Base-by-base conservation (phyloP, 2,888 invertebrate species). In the Hedya salicella region DNA sequence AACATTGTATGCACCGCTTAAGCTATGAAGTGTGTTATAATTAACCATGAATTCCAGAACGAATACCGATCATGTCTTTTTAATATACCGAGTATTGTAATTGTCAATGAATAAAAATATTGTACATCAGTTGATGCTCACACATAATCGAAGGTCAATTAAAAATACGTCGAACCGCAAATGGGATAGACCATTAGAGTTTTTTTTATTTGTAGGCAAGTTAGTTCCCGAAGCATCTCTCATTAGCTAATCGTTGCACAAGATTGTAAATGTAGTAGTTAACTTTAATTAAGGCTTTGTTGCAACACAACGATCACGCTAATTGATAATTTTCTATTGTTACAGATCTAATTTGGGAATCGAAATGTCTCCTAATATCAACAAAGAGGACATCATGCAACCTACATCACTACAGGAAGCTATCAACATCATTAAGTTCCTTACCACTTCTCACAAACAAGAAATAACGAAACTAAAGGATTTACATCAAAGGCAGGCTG, bases 401-500 rank as follows among this genome's bases (percentile, higher is more conserved):
- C 92, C 91, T 48, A 76, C 87, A 69, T 86, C 89, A 59, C 75
- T 92, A 61, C 92, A 91, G 76, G 92, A 92, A 77, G 92, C 92
- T 69, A 81, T 88, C 73, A 92, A 92, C 76, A 80, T 89, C 65
- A 91, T 92, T 69, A 91, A 89, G 78, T 92, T 91, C 78, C 79
- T 92, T 54, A 87, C 83, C 71, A 86, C 87, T 68, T 83, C 92
- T 75, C 92, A 92, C 75, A 91, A 89, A 79, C 83, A 88, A 79
- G 92, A 92, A 82, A 82, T 89, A 53, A 68, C 75, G n/a, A 88
- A 80, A 75, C 76, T 90, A 49, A 89, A 85, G 75, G 88, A 91
- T 70, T 75, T 85, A 49, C 77, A 83, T 67, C 74, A 80, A 17
- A 91, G 90, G 79, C 91, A 91, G 74, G 76, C 85, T 5, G 87